Conservation (phyloP, 2,888 invertebrate species). For the Andrena camellia region DNA sequence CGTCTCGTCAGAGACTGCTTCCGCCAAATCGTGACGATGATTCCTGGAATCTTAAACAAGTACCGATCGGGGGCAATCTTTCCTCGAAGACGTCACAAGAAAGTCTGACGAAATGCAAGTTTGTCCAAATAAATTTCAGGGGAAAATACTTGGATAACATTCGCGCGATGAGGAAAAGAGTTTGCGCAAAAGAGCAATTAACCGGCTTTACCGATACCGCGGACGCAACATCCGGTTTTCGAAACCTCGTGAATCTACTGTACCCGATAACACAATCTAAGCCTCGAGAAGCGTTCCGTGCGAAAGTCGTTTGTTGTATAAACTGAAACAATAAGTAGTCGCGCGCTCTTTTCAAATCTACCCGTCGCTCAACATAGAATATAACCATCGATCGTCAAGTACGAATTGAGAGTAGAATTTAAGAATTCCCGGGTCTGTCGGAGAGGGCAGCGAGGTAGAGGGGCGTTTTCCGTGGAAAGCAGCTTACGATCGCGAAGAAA, state of each 20-base stretch:
- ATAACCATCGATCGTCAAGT: too few relatives aligned
- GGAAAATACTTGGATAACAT: not conserved
- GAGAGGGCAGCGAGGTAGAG: not conserved
- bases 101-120: not conserved
- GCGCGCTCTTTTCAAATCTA: too few relatives aligned
- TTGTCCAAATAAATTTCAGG: not conserved
- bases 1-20: too few relatives aligned
- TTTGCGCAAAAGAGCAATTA: not conserved
- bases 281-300: too few relatives aligned
- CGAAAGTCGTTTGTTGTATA: too few relatives aligned
- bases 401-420: too few relatives aligned
- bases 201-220: not conserved
- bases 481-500: slow-evolving; percentile 4
- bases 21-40: too few relatives aligned
- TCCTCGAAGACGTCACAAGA: not conserved
- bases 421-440: too few relatives aligned
- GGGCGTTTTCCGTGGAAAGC: not conserved
- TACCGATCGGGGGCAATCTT: too few relatives aligned
- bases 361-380: too few relatives aligned
- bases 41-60: too few relatives aligned
- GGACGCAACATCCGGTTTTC: not conserved
- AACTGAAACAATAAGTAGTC: too few relatives aligned
- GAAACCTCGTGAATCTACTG: not conserved
- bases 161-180: not conserved
- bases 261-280: not conserved